Conservation (phyloP, 2,113 vertebrate genomes). For the Recurvirostra avosetta region DNA sequence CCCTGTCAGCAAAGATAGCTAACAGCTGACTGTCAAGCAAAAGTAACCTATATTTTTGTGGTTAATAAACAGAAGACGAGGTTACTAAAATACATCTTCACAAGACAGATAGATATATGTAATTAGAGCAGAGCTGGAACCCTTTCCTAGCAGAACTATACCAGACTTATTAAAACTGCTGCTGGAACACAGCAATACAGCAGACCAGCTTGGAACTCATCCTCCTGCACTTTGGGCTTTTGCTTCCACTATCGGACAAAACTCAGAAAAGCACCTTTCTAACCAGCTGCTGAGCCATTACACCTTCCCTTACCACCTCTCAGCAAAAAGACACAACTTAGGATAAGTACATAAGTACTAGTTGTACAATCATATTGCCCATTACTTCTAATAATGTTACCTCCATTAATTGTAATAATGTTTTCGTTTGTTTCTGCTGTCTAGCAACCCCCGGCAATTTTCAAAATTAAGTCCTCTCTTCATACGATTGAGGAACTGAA, state of each 20-base stretch:
- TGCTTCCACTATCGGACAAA: background rate
- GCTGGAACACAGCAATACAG: background rate
- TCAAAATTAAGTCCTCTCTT: constrained; percentile 30
- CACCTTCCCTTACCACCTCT: background rate
- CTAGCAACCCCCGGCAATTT: constrained; percentile 44
- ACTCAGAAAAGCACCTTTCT: background rate
- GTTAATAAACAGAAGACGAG: background rate
- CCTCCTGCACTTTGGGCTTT: background rate
- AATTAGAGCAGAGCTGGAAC: background rate
- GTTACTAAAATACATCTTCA: background rate
- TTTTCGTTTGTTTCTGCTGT: constrained; percentile 29
- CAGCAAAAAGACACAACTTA: background rate
- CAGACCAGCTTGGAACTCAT: background rate
- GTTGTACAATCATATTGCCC: constrained; percentile 18
- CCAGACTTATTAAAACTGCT: background rate
- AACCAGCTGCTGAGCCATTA: background rate
- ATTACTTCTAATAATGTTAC: constrained; percentile 48
- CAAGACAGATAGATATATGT: background rate
- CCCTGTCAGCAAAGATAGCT: background rate
- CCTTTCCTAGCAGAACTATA: background rate
- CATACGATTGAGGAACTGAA: background rate
- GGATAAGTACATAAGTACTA: constrained; percentile 1
- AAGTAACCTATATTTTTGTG: background rate
- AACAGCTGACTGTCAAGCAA: background rate
- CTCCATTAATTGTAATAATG: constrained; percentile 40